phyloP scores from a whole-genome alignment of 2,888 invertebrate species.

The Leucoptera coffeella region DNA sequence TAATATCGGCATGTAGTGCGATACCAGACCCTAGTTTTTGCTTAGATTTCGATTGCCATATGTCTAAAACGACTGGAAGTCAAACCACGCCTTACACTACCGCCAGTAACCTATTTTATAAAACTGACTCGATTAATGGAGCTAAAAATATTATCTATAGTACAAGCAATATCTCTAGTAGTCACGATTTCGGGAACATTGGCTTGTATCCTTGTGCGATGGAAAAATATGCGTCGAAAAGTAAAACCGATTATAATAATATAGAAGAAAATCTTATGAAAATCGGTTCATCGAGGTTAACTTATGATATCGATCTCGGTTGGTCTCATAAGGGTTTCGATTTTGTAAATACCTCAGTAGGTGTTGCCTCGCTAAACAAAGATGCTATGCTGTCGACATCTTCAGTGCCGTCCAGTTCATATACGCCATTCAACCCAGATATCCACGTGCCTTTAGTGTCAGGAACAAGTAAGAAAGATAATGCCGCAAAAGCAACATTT shows the following conservation, averaged over 20 bases:
- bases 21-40: slow-evolving; percentile 24
- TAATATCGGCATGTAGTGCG: slow-evolving; percentile 23
- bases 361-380: slow-evolving; percentile 25
- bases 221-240: slow-evolving; percentile 38
- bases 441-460: slow-evolving; percentile 36
- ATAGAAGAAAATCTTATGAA: slow-evolving; percentile 43
- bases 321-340: slow-evolving; percentile 46
- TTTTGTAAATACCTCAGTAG: slow-evolving; percentile 33
- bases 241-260: slow-evolving; percentile 29
- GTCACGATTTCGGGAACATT: slow-evolving; percentile 36
- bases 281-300: slow-evolving; percentile 36
- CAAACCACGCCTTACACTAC: slow-evolving; percentile 19
- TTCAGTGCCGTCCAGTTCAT: slow-evolving; percentile 25
- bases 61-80: slow-evolving; percentile 21
- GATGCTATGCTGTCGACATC: slow-evolving; percentile 29
- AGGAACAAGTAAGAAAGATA: slow-evolving; percentile 27
- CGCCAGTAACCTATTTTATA: slow-evolving; percentile 33
- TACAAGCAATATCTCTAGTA: slow-evolving; percentile 35
- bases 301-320: slow-evolving; percentile 42
- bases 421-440: slow-evolving; percentile 42
- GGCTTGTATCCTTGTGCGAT: slow-evolving; percentile 43
- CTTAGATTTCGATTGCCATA: slow-evolving; percentile 35
- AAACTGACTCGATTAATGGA: slow-evolving; percentile 31
- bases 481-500: slow-evolving; percentile 20
- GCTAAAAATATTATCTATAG: slow-evolving; percentile 38